These are phyloP conservation scores for Acanthosoma haemorrhoidale DNA, from an alignment of 2,888 invertebrate species.

Conservation along the genomic window DNA sequence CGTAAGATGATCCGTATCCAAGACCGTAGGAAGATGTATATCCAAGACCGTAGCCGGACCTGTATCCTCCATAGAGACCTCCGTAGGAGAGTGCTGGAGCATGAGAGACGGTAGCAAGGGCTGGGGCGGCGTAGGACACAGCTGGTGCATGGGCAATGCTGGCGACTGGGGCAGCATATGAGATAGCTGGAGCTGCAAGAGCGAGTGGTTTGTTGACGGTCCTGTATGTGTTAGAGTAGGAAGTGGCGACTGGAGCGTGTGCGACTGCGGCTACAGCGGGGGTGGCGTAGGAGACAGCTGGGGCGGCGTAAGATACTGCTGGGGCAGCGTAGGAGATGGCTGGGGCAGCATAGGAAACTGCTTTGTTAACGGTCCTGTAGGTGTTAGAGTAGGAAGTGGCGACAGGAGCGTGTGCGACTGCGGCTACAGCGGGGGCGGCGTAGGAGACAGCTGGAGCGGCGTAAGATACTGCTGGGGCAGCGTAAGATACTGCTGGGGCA, in stretches of 20 bases:
- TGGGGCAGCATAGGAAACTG: slow-evolving; percentile 44
- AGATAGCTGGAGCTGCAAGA: no score
- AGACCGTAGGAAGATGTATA: not conserved
- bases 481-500: slow-evolving; percentile 16
- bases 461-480: slow-evolving; percentile 2
- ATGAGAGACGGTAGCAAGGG: no score
- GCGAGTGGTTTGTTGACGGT: no score
- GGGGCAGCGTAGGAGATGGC: slow-evolving; percentile 44
- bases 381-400: slow-evolving; percentile 62
- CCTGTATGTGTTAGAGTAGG: no score
- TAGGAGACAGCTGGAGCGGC: slow-evolving; percentile 15
- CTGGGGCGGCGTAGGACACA: not conserved
- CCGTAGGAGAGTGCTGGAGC: not conserved
- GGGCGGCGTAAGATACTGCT: not conserved
- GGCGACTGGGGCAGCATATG: not conserved
- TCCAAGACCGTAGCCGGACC: not conserved
- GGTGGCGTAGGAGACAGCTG: slow-evolving; percentile 31
- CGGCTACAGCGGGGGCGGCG: slow-evolving; percentile 18
- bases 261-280: slow-evolving; percentile 39
- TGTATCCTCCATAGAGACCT: not conserved
- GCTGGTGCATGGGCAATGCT: not conserved
- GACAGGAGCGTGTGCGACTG: slow-evolving; percentile 49
- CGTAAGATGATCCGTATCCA: not conserved
- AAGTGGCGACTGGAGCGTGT: slow-evolving; percentile 51
- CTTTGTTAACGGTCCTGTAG: slow-evolving; percentile 49